Evolutionary conservation across 2,888 invertebrate species (phyloP), one percentile per base, ranked within the genome.

Genomic region (Prostheceraeus crozeri): DNA sequence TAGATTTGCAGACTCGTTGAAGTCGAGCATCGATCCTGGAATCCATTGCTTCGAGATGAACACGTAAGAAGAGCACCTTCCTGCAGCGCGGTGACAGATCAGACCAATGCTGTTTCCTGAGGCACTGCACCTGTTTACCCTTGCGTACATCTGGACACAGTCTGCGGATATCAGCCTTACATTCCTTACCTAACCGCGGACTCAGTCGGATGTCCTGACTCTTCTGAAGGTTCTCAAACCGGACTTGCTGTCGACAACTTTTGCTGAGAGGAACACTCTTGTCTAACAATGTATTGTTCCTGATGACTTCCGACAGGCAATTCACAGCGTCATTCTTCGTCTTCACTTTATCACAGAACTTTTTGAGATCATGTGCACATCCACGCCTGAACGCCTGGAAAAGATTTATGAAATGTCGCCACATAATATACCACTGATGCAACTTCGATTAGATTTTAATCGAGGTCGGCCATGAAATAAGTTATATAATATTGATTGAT

Each of bases 381-480:
- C 90, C 87, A 74, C 90, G 84, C 77, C 93, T 90, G 75, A 98
- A 96, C n/a, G n/a, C n/a, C n/a, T n/a, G n/a, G n/a, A n/a, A n/a
- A n/a, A n/a, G n/a, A n/a, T n/a, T n/a, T n/a, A n/a, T n/a, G n/a
- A n/a, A n/a, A n/a, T n/a, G n/a, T n/a, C n/a, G n/a, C n/a, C n/a
- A n/a, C n/a, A n/a, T n/a, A n/a, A n/a, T n/a, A n/a, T n/a, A n/a
- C n/a, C n/a, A n/a, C n/a, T n/a, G n/a, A n/a, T n/a, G n/a, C n/a
- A n/a, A n/a, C n/a, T n/a, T n/a, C n/a, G n/a, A n/a, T n/a, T n/a
- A n/a, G n/a, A n/a, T n/a, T n/a, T n/a, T n/a, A n/a, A n/a, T n/a
- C n/a, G n/a, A n/a, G n/a, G n/a, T n/a, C n/a, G n/a, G n/a, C n/a
- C n/a, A n/a, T n/a, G n/a, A n/a, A n/a, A n/a, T n/a, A n/a, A n/a